Evolutionary conservation across 2,888 invertebrate species (phyloP).

Genomic region (Athrips mouffetella): DNA sequence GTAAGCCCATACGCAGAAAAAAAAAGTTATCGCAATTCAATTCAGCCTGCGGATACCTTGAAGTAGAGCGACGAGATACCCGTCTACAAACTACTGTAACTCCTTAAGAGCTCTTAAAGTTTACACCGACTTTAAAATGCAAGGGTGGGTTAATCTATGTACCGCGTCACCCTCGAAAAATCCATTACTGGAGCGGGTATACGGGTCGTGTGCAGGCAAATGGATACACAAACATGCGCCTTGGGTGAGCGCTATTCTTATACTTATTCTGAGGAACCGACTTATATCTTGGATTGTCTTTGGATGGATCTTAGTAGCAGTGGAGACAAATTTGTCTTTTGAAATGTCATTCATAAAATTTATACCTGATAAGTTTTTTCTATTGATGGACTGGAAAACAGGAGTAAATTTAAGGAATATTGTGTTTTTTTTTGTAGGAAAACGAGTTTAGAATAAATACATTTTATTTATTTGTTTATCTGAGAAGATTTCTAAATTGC

Average conservation of each 20-base stretch:
- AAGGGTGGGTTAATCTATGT: constrained; percentile 11
- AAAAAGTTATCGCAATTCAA: no score
- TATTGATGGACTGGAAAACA: no score
- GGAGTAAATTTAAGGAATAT: no score
- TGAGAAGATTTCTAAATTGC: no score
- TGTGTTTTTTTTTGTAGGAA: no score
- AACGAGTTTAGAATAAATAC: no score
- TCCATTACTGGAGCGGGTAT: constrained; percentile 40
- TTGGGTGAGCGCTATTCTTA: constrained; percentile 38
- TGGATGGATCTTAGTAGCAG: neutral
- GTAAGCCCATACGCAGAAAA: no score
- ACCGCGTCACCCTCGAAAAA: constrained; percentile 32
- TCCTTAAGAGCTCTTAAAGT: constrained; percentile 8
- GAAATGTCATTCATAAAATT: neutral
- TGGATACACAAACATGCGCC: constrained; percentile 60
- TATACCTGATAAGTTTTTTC: no score
- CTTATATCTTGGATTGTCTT: neutral
- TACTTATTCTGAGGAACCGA: constrained; percentile 9
- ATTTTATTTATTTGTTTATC: no score
- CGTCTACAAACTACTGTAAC: constrained; percentile 5
- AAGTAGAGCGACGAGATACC: neutral
- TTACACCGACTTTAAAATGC: constrained; percentile 10
- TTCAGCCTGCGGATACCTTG: neutral
- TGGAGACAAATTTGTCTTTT: constrained; percentile 5
- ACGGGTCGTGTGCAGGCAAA: constrained; percentile 47